Evolutionary conservation across 1,140 invertebrate species (phyloP).

Genomic region (Drosophila suzukii): DNA sequence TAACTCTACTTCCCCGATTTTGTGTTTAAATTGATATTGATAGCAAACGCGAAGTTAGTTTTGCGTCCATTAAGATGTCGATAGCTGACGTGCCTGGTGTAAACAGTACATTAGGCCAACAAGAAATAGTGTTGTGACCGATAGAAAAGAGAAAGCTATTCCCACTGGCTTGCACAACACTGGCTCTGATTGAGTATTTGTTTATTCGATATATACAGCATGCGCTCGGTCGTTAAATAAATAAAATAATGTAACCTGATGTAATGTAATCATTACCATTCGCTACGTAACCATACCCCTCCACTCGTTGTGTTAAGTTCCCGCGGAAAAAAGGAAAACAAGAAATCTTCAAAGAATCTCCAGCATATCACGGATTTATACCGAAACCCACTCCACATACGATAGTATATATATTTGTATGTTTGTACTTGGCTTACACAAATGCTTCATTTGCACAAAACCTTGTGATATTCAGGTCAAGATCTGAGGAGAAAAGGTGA

Average conservation of each 20-base stretch:
- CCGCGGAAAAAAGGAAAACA: not conserved
- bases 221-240: constrained; percentile 1
- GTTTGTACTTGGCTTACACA: constrained; percentile 20
- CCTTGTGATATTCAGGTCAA: constrained; percentile 38
- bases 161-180: not conserved
- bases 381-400: not conserved
- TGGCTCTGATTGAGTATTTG: not conserved
- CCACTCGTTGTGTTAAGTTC: not conserved
- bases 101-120: not conserved
- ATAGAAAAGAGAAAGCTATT: constrained; percentile 3
- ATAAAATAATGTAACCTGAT: constrained; percentile 1
- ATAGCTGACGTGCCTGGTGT: not conserved
- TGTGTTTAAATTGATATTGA: too few species aligned
- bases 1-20: too few species aligned
- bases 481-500: constrained; percentile 40
- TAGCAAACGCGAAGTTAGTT: too few species aligned
- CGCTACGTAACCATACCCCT: not conserved
- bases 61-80: not conserved
- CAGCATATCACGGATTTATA: constrained; percentile 2
- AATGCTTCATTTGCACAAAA: constrained; percentile 33
- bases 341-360: not conserved
- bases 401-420: constrained; percentile 6
- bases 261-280: not conserved
- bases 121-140: not conserved
- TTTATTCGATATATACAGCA: constrained; percentile 15